Conservation (phyloP, 2,888 invertebrate genomes). For the Eupithecia vulgata region DNA sequence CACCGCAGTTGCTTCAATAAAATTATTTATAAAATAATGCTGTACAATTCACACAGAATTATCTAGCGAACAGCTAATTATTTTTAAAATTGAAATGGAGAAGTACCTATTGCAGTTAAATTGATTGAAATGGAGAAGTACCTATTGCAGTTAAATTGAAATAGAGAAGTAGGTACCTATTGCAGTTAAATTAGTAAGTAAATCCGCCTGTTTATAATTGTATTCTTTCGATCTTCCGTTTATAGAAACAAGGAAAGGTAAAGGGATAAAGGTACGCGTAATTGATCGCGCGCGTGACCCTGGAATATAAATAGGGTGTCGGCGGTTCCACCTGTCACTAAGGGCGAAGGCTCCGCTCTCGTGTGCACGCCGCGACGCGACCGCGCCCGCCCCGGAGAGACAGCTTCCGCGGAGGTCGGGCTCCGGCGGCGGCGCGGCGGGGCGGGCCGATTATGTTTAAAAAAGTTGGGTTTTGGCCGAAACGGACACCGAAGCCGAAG, state of each 20-base stretch:
- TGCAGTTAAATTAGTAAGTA: background rate
- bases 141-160: too few relatives aligned
- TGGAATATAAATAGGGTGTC: background rate
- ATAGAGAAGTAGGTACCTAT: background rate
- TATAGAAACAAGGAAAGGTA: background rate
- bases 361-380: background rate
- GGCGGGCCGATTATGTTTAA: too few relatives aligned
- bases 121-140: too few relatives aligned
- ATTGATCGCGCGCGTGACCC: background rate
- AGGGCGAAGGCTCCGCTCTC: background rate
- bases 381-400: too few relatives aligned
- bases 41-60: too few relatives aligned
- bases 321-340: slow-evolving; percentile 8
- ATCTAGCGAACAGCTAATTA: too few relatives aligned
- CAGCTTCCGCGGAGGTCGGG: background rate
- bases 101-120: too few relatives aligned
- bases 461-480: too few relatives aligned
- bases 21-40: too few relatives aligned
- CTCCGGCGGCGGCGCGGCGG: background rate
- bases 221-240: background rate
- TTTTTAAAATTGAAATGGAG: too few relatives aligned
- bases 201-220: background rate
- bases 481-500: too few relatives aligned
- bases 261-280: background rate
- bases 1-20: too few relatives aligned